A percentile compares a stretch with the other conserved stretches of the same genome.
These are phyloP conservation scores for Adelges cooleyi DNA, from an alignment of 1,140 invertebrate species.

Conservation along the genomic window DNA sequence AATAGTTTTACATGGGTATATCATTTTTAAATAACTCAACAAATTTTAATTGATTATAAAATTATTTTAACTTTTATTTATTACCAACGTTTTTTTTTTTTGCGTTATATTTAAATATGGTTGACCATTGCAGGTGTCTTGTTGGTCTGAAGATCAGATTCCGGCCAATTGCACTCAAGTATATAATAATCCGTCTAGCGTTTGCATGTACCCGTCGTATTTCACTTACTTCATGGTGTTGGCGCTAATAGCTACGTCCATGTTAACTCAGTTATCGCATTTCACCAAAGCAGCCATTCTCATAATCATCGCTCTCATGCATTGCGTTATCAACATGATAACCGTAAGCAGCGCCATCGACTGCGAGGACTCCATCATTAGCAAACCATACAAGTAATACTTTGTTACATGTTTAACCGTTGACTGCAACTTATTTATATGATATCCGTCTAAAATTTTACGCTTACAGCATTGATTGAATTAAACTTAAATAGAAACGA, in stretches of 20 bases:
- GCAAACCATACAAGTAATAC: conserved; percentile 4
- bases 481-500: too few relatives aligned
- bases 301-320: conserved; percentile 45
- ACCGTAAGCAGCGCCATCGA: conserved; percentile 46
- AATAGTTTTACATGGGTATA: too few relatives aligned
- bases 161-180: conserved; percentile 28
- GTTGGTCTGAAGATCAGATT: neutral
- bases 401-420: too few relatives aligned
- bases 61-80: too few relatives aligned
- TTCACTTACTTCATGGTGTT: conserved; percentile 59
- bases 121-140: neutral
- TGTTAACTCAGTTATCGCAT: conserved; percentile 61
- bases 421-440: too few relatives aligned
- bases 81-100: neutral
- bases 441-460: too few relatives aligned
- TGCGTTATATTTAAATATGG: too few relatives aligned
- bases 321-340: conserved; percentile 51
- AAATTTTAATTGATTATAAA: too few relatives aligned
- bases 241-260: conserved; percentile 54
- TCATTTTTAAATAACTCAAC: too few relatives aligned
- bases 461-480: too few relatives aligned
- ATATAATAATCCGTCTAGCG: conserved; percentile 32
- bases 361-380: conserved; percentile 42
- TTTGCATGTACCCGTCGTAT: conserved; percentile 59
- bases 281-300: conserved; percentile 55